Evolutionary conservation across 2,888 invertebrate genomes (phyloP).

Genomic region (Lepidonotus clava): DNA sequence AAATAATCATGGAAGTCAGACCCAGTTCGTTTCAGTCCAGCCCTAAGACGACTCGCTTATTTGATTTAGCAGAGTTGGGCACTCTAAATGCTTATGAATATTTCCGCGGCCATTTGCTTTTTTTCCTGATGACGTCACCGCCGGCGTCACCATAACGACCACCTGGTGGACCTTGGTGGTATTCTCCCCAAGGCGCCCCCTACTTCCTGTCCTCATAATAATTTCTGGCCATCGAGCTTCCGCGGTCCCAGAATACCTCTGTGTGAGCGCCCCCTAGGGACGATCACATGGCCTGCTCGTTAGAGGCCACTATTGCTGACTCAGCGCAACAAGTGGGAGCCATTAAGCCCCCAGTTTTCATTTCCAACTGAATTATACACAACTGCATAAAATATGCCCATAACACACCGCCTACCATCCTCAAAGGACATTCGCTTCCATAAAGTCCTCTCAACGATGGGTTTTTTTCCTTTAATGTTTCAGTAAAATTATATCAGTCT

Average conservation of each 20-base stretch:
- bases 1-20: not conserved
- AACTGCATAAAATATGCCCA: not conserved
- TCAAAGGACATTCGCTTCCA: no score
- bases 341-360: not conserved
- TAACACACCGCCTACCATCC: not conserved
- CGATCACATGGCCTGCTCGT: not conserved
- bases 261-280: no score
- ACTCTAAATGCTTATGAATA: slow-evolving; percentile 47
- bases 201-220: not conserved
- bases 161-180: not conserved
- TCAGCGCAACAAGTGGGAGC: slow-evolving; percentile 13
- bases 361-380: not conserved
- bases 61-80: slow-evolving; percentile 29
- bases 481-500: no score
- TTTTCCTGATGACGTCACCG: slow-evolving; percentile 33
- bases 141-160: not conserved
- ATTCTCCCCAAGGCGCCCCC: not conserved
- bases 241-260: no score
- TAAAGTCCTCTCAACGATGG: no score
- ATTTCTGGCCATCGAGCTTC: not conserved
- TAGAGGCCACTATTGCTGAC: not conserved
- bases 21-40: not conserved
- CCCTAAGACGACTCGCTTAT: not conserved
- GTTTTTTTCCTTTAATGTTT: no score
- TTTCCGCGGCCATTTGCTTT: slow-evolving; percentile 11